Evolutionary conservation across 2,888 invertebrate genomes (phyloP), one percentile per base, ranked within the genome.

Genomic region (Pachycephus smyrnensis): DNA sequence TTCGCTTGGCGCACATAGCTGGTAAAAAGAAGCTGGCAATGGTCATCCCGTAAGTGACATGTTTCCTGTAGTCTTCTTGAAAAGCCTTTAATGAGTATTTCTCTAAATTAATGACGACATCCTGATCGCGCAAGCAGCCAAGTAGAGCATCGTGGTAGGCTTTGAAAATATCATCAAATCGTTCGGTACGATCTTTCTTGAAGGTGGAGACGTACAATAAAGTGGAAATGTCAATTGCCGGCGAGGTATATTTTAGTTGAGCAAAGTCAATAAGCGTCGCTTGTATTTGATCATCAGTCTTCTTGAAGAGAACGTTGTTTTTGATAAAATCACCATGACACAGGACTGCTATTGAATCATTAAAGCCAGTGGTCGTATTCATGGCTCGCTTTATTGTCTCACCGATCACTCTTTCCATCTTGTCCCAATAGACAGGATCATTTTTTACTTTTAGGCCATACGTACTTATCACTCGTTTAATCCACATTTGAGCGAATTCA

Each of bases 161-260:
- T 9, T 75, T 73, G 11, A 90, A 84, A 0, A 89, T 80, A 0
- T 85, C 80, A 9, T 84, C 79, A 40, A 87, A 84, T 37, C 75
- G 73, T 11, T 83, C 74, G 12, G 12, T 75, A 55, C 82, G 76
- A 11, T 82, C 80, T 0, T 80, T 68, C 3, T 75, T 77, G 6
- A 84, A 77, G 12, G 84, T 86, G 33, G 80, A 80, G 1, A 90
- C 76, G 73, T 84, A 87, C 4, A 90, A 40, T 37, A 88, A 90
- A 3, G 88, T 88, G 0, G 89, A 86, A 11, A 91, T 73, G 73
- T 91, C 91, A 11, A 87, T 80, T 11, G 86, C 82, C 0, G 91
- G 91, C 12, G 88, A 87, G 0, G 85, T 76, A 37, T 91, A 90
- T 55, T 79, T 78, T 0, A 89, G 75, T 36, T 86, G 36, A 0